Evolutionary conservation across 2,113 vertebrate genomes (phyloP).

Genomic region (Sinocyclocheilus grahami): DNA sequence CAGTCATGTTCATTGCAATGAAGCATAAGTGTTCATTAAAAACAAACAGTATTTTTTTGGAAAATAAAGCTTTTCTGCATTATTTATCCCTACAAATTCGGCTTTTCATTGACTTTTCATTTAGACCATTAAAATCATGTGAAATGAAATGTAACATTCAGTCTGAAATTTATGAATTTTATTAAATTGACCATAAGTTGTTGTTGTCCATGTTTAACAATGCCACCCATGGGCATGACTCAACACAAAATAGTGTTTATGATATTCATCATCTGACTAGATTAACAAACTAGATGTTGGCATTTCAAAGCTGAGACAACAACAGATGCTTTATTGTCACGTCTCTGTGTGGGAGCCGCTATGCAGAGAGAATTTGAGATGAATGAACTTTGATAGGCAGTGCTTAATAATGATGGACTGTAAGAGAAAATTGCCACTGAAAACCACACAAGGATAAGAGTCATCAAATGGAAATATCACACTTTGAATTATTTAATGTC

Average conservation of each 20-base stretch:
- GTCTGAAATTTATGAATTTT: background rate
- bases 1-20: background rate
- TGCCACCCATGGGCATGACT: constrained; percentile 39
- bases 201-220: background rate
- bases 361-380: constrained; percentile 51
- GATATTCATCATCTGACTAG: constrained; percentile 26
- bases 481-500: background rate
- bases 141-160: background rate
- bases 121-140: background rate
- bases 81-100: background rate
- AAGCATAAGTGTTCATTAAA: background rate
- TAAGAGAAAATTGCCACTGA: background rate
- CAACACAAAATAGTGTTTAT: constrained; percentile 48
- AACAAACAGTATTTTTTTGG: background rate
- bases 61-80: background rate
- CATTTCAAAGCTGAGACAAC: constrained; percentile 65
- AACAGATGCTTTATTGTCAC: constrained; percentile 60
- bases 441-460: background rate
- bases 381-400: constrained; percentile 43
- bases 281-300: constrained; percentile 56
- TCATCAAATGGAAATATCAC: background rate
- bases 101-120: background rate
- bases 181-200: background rate
- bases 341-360: constrained; percentile 51
- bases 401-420: constrained; percentile 50